These are phyloP conservation scores for Cyanoderma ruficeps DNA, from an alignment of 2,113 vertebrate genomes.

Conservation along the genomic window DNA sequence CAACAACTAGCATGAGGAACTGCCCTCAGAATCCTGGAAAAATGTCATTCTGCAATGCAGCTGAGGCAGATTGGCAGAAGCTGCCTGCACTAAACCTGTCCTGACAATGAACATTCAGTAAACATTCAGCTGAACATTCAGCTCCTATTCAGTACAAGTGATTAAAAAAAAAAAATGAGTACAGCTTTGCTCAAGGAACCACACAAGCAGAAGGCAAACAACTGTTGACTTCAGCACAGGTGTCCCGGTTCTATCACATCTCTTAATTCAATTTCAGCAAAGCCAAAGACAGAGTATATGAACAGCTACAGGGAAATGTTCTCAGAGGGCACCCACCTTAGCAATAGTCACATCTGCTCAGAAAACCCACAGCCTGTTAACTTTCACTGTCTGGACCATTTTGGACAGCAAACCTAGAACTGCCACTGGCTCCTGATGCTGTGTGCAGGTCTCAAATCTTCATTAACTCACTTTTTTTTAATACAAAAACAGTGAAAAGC, in stretches of 20 bases:
- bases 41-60: background rate
- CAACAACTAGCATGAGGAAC: background rate
- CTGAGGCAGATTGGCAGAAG: background rate
- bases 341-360: background rate
- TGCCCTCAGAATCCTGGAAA: background rate
- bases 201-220: background rate
- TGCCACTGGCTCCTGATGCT: background rate
- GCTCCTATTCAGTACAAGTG: background rate
- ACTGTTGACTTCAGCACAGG: background rate
- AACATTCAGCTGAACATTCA: background rate
- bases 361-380: background rate
- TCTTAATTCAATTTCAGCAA: background rate
- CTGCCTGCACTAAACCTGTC: background rate
- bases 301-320: background rate
- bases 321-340: background rate
- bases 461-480: background rate
- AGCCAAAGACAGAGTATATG: background rate
- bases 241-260: background rate
- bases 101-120: background rate
- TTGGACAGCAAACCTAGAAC: background rate
- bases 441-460: background rate
- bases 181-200: background rate
- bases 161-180: background rate
- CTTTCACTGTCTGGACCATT: background rate
- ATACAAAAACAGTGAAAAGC: background rate